Evolutionary conservation across 1,140 invertebrate species (phyloP), one percentile per base, ranked within the genome.

Genomic region (Araneus ventricosus): DNA sequence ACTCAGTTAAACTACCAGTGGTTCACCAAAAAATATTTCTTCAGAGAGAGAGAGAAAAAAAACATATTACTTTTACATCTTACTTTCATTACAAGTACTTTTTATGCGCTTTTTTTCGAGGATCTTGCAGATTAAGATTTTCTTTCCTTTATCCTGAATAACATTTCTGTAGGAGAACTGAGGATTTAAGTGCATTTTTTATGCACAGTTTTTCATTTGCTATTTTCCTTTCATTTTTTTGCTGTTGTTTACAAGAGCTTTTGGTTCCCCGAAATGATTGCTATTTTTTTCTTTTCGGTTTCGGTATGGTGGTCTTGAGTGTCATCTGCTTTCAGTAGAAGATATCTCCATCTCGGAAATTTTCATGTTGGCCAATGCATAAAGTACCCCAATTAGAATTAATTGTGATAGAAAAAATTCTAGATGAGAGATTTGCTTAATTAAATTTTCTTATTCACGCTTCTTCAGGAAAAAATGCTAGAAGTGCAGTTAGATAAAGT

Each of bases 101-200:
- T 75, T 37, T 75, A 34, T 17, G 30, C 3, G 5, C 37, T 22
- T 75, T 75, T 75, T 67, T 27, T 27, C 24, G 10, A 75, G 70
- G 30, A 17, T 75, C 27, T 75, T 37, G 34, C 4, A 37, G 20
- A 75, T 75, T 34, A 75, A 75, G 70, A 75, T 75, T 75, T 70
- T 37, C 34, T 75, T 75, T 30, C 67, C 10, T 52, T 52, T 75
- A 75, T 75, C 27, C 30, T 6, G 70, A 37, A 75, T 37, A 37
- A 75, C 30, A 37, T 75, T 75, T 75, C 30, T 22, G 5, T 6
- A 34, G 14, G 2, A 22, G 14, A 75, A 75, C 30, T 22, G 34
- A 75, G 70, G 70, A 75, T 75, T 75, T 75, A 75, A 75, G 70
- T 75, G 70, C 34, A 75, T 75, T 75, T 75, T 67, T 75, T 75